phyloP scores from a whole-genome alignment of 1,140 invertebrate species.

The Caenorhabditis tropicalis region DNA sequence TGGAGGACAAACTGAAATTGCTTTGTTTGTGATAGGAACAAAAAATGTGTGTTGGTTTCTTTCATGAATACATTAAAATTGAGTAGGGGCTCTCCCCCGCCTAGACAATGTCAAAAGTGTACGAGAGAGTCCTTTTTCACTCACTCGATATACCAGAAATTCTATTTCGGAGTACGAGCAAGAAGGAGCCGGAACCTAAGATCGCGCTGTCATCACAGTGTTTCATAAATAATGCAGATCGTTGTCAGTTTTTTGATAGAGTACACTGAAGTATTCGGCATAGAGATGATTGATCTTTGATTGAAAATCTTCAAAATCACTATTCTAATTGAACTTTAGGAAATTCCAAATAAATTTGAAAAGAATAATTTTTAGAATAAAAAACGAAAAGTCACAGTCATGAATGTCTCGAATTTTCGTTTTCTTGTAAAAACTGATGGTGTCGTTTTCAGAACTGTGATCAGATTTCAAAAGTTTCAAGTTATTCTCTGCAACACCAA shows the following conservation, averaged over 20 bases:
- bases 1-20: background rate
- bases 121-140: background rate
- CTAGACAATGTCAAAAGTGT: constrained; percentile 40
- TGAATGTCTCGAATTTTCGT: no score
- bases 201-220: background rate
- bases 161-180: background rate
- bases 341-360: no score
- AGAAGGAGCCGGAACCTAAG: background rate
- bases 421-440: no score
- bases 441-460: background rate
- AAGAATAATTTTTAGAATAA: no score
- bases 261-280: background rate
- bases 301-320: no score
- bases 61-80: constrained; percentile 38
- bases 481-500: background rate
- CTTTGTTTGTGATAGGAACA: constrained; percentile 8
- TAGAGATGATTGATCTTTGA: no score
- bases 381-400: no score
- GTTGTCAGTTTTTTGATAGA: background rate
- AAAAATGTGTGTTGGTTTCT: constrained; percentile 30
- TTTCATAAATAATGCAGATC: constrained; percentile 13
- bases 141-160: background rate
- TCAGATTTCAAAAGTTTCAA: constrained; percentile 17
- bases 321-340: no score
- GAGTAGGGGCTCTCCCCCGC: constrained; percentile 8